phyloP scores from a whole-genome alignment of 2,888 invertebrate species.

The Quadroppia sp. region DNA sequence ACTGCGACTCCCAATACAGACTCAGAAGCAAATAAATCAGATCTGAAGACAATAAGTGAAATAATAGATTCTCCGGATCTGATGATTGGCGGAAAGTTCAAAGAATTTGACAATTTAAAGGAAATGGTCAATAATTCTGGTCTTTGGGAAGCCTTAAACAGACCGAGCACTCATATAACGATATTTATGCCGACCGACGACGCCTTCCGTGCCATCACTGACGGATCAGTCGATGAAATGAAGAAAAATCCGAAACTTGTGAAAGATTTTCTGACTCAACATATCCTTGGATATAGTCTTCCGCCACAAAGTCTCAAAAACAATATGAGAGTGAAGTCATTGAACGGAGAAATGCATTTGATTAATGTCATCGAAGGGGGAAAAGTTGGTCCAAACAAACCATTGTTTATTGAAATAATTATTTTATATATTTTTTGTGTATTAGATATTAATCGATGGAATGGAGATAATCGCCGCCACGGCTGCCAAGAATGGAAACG shows the following conservation, averaged over 20 bases:
- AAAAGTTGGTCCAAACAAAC: constrained; percentile 41
- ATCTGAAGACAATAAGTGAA: constrained; percentile 42
- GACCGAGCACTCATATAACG: constrained; percentile 42
- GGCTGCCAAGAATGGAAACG: constrained; percentile 49
- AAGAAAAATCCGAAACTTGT: constrained; percentile 19
- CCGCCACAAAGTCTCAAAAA: constrained; percentile 31
- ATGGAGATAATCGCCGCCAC: constrained; percentile 40
- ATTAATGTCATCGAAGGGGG: constrained; percentile 45
- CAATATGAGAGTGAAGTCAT: constrained; percentile 33
- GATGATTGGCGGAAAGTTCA: constrained; percentile 44
- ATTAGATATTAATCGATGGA: constrained; percentile 39
- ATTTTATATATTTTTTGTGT: neutral
- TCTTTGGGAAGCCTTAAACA: constrained; percentile 40
- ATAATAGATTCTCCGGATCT: constrained; percentile 46
- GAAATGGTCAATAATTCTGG: constrained; percentile 45
- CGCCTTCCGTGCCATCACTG: constrained; percentile 44
- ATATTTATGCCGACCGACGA: constrained; percentile 48
- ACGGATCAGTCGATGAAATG: constrained; percentile 44
- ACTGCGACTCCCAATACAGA: neutral
- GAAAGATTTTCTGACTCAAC: constrained; percentile 33
- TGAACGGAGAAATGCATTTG: constrained; percentile 42
- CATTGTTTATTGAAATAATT: neutral
- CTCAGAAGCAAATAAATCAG: neutral
- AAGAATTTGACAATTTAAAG: constrained; percentile 44
- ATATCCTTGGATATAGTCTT: constrained; percentile 27